These are phyloP conservation scores for Aeoliscus strigatus DNA, from an alignment of 2,797 vertebrate genomes.

Conservation along the genomic window DNA sequence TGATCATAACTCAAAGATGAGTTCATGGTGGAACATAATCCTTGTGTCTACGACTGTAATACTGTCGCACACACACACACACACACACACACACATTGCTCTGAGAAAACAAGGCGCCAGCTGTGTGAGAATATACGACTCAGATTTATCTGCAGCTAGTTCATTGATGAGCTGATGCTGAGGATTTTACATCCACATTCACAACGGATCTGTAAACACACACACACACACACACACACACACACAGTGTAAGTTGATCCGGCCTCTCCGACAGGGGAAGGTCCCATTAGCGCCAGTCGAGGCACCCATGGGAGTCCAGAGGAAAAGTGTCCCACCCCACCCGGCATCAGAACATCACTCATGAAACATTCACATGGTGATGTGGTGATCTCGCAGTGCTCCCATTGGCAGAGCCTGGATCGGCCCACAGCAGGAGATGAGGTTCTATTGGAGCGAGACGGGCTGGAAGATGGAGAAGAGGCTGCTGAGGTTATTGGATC, in stretches of 20 bases:
- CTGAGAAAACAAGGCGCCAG: too few species aligned
- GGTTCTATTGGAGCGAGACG: slow-evolving; percentile 62
- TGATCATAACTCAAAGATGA: too few species aligned
- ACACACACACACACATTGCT: too few species aligned
- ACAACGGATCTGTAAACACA: slow-evolving; percentile 18
- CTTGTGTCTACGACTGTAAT: too few species aligned
- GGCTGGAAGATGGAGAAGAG: slow-evolving; percentile 26
- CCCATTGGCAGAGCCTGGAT: slow-evolving; percentile 69
- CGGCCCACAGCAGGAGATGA: slow-evolving; percentile 73
- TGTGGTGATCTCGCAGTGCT: slow-evolving; percentile 51
- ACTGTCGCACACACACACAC: too few species aligned
- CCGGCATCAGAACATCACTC: slow-evolving; percentile 64
- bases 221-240: slow-evolving; percentile 18
- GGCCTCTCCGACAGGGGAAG: slow-evolving; percentile 48
- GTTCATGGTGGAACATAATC: too few species aligned
- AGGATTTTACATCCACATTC: slow-evolving; percentile 10
- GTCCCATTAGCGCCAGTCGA: slow-evolving; percentile 68
- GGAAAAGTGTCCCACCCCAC: slow-evolving; percentile 49
- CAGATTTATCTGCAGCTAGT: too few species aligned
- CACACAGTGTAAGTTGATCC: slow-evolving; percentile 63
- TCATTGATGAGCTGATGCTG: too few species aligned
- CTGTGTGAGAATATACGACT: too few species aligned
- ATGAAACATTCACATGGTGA: slow-evolving; percentile 75
- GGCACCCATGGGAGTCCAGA: slow-evolving; percentile 56
- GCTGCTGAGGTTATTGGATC: slow-evolving; percentile 35